Conservation (phyloP, 2,113 vertebrate genomes). For the Dryoscopus gambensis region DNA sequence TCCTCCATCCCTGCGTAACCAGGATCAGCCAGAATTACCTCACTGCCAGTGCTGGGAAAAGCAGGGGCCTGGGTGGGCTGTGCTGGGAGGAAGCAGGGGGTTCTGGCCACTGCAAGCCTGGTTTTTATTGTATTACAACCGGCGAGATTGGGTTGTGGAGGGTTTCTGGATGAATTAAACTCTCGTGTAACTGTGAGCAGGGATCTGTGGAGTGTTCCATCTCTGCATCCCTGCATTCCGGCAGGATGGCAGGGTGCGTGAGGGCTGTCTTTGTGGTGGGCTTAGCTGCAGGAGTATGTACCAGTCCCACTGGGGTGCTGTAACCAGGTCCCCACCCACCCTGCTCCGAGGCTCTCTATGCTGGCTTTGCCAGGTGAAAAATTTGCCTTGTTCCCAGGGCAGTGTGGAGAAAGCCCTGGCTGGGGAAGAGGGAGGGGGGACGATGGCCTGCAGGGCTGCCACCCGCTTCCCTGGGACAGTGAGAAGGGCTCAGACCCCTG, state of each 20-base stretch:
- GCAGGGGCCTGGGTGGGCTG: not conserved
- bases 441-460: not conserved
- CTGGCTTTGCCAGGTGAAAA: not conserved
- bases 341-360: not conserved
- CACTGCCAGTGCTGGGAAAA: not conserved
- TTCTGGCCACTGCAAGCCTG: not conserved
- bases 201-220: not conserved
- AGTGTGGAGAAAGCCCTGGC: not conserved
- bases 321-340: not conserved
- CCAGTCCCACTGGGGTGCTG: not conserved
- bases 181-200: rapidly evolving
- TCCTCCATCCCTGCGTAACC: not conserved
- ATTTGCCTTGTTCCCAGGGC: not conserved
- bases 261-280: not conserved
- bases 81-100: not conserved
- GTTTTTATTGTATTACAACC: not conserved
- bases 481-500: not conserved
- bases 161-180: not conserved
- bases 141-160: not conserved
- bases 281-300: not conserved
- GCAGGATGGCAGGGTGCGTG: not conserved
- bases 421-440: not conserved
- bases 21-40: not conserved
- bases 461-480: not conserved
- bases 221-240: not conserved